phyloP scores from a whole-genome alignment of 1,140 invertebrate species.

The Plutomurus gul region DNA sequence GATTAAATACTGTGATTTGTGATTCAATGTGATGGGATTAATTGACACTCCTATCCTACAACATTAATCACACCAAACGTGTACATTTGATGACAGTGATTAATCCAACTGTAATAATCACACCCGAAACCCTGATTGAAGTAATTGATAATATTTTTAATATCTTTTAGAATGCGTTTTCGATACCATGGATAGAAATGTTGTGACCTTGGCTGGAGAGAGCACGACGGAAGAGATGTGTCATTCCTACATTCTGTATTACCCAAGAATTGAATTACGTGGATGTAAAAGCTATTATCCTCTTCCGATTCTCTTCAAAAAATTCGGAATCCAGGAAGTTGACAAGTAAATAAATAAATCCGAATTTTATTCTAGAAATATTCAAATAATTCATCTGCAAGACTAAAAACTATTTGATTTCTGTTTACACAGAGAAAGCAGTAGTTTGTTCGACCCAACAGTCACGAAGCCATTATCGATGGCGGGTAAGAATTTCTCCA shows the following conservation, averaged over 20 bases:
- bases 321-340: constrained; percentile 20
- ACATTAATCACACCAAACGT: too few relatives aligned
- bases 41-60: too few relatives aligned
- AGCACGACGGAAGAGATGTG: constrained; percentile 84
- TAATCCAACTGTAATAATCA: too few relatives aligned
- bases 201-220: constrained; percentile 67
- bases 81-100: too few relatives aligned
- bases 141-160: background rate
- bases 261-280: constrained; percentile 73
- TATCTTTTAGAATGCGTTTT: constrained; percentile 39
- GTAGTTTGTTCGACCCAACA: background rate
- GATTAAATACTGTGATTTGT: too few relatives aligned
- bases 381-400: too few relatives aligned
- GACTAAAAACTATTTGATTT: background rate
- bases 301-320: background rate
- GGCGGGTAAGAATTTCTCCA: background rate
- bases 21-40: too few relatives aligned
- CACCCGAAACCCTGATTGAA: background rate
- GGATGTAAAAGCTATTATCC: constrained; percentile 69
- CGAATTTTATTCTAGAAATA: background rate
- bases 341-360: background rate
- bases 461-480: background rate
- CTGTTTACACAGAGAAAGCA: background rate
- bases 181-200: background rate
- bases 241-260: constrained; percentile 79